Conservation (phyloP, 1,140 invertebrate species). For the Papilio polyxenes region DNA sequence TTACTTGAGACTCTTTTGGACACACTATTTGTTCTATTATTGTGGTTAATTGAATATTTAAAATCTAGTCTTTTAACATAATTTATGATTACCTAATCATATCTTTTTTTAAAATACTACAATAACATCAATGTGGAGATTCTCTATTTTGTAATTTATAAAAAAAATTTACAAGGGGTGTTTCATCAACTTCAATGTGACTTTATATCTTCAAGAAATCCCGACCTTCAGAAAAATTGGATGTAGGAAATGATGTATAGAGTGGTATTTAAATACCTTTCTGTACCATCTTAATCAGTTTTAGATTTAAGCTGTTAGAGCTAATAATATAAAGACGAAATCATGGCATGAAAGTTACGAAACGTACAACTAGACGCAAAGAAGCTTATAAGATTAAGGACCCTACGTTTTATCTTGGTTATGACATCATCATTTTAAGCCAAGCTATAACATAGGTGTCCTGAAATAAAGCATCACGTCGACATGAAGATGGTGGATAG, state of each 20-base stretch:
- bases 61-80: background rate
- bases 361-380: background rate
- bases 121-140: background rate
- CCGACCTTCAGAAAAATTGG: background rate
- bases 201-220: background rate
- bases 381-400: background rate
- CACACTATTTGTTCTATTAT: conserved; percentile 21
- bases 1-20: conserved; percentile 6
- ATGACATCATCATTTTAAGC: background rate
- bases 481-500: too few relatives aligned
- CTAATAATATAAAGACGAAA: background rate
- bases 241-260: too few relatives aligned
- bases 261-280: background rate
- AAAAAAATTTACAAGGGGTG: too few relatives aligned
- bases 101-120: background rate
- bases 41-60: background rate
- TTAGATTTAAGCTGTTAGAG: background rate
- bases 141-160: background rate
- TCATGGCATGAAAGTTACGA: background rate
- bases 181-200: background rate
- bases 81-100: background rate
- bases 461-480: background rate
- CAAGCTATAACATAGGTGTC: background rate
- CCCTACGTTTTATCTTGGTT: background rate
- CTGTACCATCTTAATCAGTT: background rate